These are phyloP conservation scores for Papilio polytes DNA, from an alignment of 1,140 invertebrate genomes.

Conservation along the genomic window DNA sequence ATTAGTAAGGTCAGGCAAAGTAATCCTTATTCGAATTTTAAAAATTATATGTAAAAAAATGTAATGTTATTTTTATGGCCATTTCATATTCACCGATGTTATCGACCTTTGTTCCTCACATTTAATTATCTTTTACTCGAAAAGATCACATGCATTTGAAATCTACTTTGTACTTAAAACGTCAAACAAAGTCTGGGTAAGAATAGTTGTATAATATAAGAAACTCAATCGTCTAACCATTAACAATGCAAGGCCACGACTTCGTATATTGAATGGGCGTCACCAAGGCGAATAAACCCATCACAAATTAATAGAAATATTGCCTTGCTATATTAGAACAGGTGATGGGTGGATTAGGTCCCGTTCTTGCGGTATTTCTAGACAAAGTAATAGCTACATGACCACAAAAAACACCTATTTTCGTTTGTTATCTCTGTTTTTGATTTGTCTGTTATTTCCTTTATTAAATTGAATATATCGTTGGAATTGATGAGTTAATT, in stretches of 20 bases:
- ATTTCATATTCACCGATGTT: too few relatives aligned
- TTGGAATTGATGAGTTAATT: neutral
- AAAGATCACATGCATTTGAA: neutral
- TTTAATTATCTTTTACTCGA: too few relatives aligned
- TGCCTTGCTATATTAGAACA: constrained; percentile 28
- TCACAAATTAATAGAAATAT: constrained; percentile 23
- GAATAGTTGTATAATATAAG: neutral
- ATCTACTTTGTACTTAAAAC: neutral
- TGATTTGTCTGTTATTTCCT: constrained; percentile 8
- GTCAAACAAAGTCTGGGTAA: neutral
- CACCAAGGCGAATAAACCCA: constrained; percentile 33
- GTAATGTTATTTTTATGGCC: too few relatives aligned
- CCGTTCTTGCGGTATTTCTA: constrained; percentile 36
- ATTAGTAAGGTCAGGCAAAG: too few relatives aligned
- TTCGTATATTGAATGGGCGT: constrained; percentile 34
- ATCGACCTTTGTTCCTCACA: too few relatives aligned
- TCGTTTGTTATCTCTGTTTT: constrained; percentile 3
- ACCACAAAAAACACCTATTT: neutral
- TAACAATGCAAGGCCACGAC: constrained; percentile 30
- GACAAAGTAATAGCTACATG: neutral
- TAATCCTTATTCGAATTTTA: too few relatives aligned
- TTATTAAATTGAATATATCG: constrained; percentile 1
- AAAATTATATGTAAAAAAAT: too few relatives aligned
- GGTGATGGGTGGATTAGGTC: constrained; percentile 17
- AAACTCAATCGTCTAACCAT: constrained; percentile 1